Evolutionary conservation across 2,113 vertebrate species (phyloP).

Genomic region (Myotis yumanensis): DNA sequence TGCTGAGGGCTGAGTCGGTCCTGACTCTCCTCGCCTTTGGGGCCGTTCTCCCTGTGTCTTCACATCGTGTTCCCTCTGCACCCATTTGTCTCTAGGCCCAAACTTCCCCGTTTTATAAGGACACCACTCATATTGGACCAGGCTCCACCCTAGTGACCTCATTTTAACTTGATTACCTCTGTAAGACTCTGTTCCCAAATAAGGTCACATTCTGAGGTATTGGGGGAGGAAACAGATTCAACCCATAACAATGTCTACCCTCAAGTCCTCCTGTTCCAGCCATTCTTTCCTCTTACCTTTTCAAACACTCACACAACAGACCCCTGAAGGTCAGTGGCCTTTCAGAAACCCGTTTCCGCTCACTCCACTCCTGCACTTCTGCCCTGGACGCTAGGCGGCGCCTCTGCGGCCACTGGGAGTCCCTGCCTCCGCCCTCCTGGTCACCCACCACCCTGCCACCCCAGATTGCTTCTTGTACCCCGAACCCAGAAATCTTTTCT

Average conservation of each 20-base stretch:
- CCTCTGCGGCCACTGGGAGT: background rate
- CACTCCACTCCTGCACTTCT: background rate
- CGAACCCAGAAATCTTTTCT: background rate
- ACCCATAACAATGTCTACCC: background rate
- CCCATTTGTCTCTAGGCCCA: background rate
- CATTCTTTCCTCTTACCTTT: background rate
- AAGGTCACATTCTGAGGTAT: background rate
- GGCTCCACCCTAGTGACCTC: background rate
- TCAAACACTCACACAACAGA: background rate
- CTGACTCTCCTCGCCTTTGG: background rate
- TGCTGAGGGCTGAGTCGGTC: background rate
- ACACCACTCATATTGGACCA: background rate
- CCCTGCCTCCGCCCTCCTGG: background rate
- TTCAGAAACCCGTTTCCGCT: background rate
- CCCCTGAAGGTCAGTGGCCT: background rate
- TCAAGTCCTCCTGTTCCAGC: background rate
- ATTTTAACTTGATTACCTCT: constrained; percentile 43
- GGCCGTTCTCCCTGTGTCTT: background rate
- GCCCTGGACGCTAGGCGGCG: no score
- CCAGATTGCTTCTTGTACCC: background rate
- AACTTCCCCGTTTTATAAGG: background rate
- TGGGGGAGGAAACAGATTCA: background rate
- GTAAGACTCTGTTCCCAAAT: background rate
- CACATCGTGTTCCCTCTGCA: background rate
- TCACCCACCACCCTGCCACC: background rate